Conservation (phyloP, 2,797 vertebrate species). For the Xiphophorus birchmanni region DNA sequence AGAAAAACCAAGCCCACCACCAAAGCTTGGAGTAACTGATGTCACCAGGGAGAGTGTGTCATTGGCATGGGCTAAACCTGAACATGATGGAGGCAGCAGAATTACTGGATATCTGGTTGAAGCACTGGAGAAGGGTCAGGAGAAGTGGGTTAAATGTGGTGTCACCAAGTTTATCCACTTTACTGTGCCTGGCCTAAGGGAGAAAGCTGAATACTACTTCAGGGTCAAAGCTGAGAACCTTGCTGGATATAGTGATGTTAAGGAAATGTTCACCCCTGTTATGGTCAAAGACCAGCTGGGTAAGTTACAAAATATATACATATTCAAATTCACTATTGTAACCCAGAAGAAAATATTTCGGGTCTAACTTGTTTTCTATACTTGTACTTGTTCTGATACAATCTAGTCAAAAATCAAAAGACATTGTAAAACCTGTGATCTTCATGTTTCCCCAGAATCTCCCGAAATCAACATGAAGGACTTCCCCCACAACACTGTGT, state of each 20-base stretch:
- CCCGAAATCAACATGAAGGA: slow-evolving; percentile 94
- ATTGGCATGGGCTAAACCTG: slow-evolving; percentile 93
- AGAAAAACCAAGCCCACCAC: slow-evolving; percentile 98
- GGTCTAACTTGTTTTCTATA: background rate
- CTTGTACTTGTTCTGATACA: background rate
- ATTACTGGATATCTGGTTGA: slow-evolving; percentile 91
- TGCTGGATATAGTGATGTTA: slow-evolving; percentile 92
- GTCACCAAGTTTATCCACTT: slow-evolving; percentile 88
- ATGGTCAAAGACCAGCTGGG: slow-evolving; percentile 93
- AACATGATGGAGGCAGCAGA: slow-evolving; percentile 96
- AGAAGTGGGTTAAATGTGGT: slow-evolving; percentile 96
- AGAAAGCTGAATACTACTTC: slow-evolving; percentile 95
- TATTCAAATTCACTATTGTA: background rate
- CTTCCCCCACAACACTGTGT: slow-evolving; percentile 93
- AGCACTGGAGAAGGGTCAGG: slow-evolving; percentile 93
- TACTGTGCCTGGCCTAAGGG: slow-evolving; percentile 88
- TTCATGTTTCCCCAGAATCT: slow-evolving; percentile 82
- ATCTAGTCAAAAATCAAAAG: background rate
- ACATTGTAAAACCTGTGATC: background rate
- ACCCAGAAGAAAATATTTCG: background rate
- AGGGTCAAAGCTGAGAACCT: slow-evolving; percentile 95
- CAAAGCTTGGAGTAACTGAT: slow-evolving; percentile 91
- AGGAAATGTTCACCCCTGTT: slow-evolving; percentile 90
- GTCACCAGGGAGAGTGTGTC: slow-evolving; percentile 93
- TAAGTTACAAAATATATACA: slow-evolving; percentile 67